Evolutionary conservation across 1,140 invertebrate species (phyloP).

Genomic region (Zaprionus kolodkinae): DNA sequence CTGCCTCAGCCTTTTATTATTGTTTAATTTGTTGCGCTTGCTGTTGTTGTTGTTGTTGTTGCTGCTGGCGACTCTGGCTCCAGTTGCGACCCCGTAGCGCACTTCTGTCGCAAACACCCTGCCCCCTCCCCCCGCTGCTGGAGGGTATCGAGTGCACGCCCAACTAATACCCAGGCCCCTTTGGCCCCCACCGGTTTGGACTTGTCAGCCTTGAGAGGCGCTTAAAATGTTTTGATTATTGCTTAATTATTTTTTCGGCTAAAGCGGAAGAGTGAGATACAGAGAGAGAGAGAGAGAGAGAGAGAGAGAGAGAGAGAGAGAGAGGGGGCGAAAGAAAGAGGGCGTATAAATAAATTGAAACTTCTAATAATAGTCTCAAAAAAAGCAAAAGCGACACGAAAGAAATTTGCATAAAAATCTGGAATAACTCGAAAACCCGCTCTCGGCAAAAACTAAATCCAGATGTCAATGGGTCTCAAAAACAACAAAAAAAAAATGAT

Average conservation of each 20-base stretch:
- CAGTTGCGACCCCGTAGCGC: constrained; percentile 37
- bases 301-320: not conserved
- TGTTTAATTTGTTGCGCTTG: constrained; percentile 67
- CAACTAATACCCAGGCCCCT: constrained; percentile 23
- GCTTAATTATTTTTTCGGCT: constrained; percentile 51
- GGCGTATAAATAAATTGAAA: constrained; percentile 22
- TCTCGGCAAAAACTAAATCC: constrained; percentile 7
- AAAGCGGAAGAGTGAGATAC: not conserved
- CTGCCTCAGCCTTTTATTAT: constrained; percentile 47
- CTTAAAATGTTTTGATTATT: constrained; percentile 81
- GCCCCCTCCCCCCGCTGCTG: not conserved
- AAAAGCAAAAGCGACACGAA: not conserved
- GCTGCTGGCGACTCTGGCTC: constrained; percentile 9
- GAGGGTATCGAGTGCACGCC: constrained; percentile 13
- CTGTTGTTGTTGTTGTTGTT: constrained; percentile 27
- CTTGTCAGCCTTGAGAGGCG: constrained; percentile 70
- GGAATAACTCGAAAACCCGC: constrained; percentile 18
- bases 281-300: not conserved
- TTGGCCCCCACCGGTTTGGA: constrained; percentile 31
- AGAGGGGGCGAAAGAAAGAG: not conserved
- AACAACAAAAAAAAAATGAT: not conserved
- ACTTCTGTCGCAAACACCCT: constrained; percentile 21
- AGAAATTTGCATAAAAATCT: constrained; percentile 27
- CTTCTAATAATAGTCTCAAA: constrained; percentile 32
- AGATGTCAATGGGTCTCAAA: constrained; percentile 3